These are phyloP conservation scores for Platysternon megacephalum DNA, from an alignment of 2,113 vertebrate species.

Conservation along the genomic window DNA sequence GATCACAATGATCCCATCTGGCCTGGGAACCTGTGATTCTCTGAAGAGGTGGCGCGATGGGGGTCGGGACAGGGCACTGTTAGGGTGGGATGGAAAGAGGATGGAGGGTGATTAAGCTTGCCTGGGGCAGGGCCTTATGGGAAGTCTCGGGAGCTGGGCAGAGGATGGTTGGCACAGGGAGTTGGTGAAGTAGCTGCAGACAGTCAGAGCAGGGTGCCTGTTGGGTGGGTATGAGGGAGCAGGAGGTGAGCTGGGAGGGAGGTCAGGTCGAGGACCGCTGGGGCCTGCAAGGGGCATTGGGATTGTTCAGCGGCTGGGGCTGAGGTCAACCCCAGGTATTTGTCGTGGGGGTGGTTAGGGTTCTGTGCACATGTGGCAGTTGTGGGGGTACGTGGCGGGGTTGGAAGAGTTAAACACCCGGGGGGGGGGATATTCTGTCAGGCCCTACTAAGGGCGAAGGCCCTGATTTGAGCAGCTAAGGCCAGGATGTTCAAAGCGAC, in stretches of 20 bases:
- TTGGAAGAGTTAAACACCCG: slow-evolving; percentile 39
- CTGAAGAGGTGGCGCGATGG: not conserved
- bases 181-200: not conserved
- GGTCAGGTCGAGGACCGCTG: not conserved
- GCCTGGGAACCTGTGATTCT: not conserved
- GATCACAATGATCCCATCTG: too few species aligned
- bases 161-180: not conserved
- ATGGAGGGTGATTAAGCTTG: not conserved
- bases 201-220: not conserved
- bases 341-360: not conserved
- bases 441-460: not conserved
- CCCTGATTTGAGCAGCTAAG: not conserved
- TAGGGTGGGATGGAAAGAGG: not conserved
- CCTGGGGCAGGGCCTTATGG: not conserved
- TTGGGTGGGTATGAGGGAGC: not conserved
- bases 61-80: not conserved
- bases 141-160: not conserved
- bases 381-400: not conserved
- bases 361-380: slow-evolving; percentile 10
- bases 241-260: not conserved
- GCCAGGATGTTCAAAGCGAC: slow-evolving; percentile 14
- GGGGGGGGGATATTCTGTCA: slow-evolving; percentile 38
- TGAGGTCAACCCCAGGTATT: not conserved
- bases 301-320: not conserved
- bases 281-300: not conserved